Base-by-base conservation (phyloP, 2,113 vertebrate species). In the Vanacampus margaritifer region DNA sequence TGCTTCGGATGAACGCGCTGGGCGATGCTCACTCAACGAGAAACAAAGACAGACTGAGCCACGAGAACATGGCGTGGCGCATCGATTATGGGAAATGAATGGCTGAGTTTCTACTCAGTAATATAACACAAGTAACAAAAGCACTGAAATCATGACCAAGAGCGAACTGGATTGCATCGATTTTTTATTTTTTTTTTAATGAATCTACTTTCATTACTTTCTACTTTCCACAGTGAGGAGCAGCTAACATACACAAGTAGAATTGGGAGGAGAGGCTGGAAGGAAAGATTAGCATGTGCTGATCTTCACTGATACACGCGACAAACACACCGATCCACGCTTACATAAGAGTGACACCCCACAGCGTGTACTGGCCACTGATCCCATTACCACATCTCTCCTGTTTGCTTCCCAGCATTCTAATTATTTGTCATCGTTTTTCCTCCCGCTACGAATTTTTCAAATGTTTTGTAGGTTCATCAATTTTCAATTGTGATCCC, bases 261-360 rank as follows among this genome's bases (percentile, higher is more conserved):
- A 7, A 57, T 14, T 24, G 14, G 53, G n/a, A 5, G 1, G 54
- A 57, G 26, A 88, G 88, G 69, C 82, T 75, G 82, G 83, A 83
- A 76, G 73, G 76, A 77, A 76, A 81, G 87, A 89, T 89, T 85
- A 88, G 83, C 82, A 72, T 72, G 43, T 46, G 19, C 69, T 76
- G 80, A 86, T 87, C 81, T 82, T 48, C 13, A 72, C 85, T 67
- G 84, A 86, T 80, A 84, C 39, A 57, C 69, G 59, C 64, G 13
- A 71, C 66, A 64, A 56, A 76, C 64, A 60, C 67, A 73, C 26
- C 76, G 89, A 88, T 87, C 73, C 78, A 68, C 64, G 51, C 23
- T 68, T 50, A 76, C 72, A 81, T 71, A 48, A 53, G 67, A 53
- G 48, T 76, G 71, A 83, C 79, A 78, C 73, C 64, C 72, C 66